Conservation (phyloP, 2,888 invertebrate genomes). For the Ganaspis brasiliensis region DNA sequence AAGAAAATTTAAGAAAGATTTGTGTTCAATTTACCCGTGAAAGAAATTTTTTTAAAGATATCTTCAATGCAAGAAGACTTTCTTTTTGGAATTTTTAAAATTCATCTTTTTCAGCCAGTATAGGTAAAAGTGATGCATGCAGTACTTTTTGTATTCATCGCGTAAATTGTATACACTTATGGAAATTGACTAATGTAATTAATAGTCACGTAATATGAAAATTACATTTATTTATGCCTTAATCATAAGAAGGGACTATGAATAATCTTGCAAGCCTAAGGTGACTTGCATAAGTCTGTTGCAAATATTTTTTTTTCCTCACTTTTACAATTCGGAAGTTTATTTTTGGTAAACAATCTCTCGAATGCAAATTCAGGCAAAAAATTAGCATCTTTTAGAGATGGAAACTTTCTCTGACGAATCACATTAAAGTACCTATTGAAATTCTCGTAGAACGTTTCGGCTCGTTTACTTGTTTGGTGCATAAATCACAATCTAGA, state of each 20-base stretch:
- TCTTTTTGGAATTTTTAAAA: no score
- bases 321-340: not conserved
- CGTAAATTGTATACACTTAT: not conserved
- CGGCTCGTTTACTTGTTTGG: slow-evolving; percentile 29
- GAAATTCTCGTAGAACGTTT: not conserved
- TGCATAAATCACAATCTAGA: slow-evolving; percentile 7
- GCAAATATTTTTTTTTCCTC: not conserved
- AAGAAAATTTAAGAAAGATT: no score
- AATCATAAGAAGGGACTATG: not conserved
- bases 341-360: not conserved
- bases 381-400: slow-evolving; percentile 15
- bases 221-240: not conserved
- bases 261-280: slow-evolving; percentile 2
- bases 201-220: not conserved
- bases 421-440: not conserved
- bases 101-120: no score
- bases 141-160: no score
- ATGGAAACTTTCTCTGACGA: slow-evolving; percentile 16
- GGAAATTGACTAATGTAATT: not conserved
- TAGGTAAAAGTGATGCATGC: no score
- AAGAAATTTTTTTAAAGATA: no score
- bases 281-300: not conserved
- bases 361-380: not conserved
- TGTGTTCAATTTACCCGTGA: no score
- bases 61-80: no score